Evolutionary conservation across 2,888 invertebrate species (phyloP).

Genomic region (Encarsia formosa): DNA sequence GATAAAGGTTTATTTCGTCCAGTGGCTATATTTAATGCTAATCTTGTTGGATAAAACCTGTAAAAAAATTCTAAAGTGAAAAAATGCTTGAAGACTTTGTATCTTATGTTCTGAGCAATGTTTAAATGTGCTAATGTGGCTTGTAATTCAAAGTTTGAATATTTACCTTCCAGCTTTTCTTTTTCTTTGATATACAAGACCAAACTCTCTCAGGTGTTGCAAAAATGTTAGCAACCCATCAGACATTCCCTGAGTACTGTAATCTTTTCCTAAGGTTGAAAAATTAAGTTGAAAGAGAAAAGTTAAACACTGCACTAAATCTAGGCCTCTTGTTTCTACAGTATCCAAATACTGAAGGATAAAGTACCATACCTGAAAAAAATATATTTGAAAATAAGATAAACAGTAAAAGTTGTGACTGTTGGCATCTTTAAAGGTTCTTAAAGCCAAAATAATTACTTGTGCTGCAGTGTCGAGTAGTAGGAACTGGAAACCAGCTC

Average conservation of each 20-base stretch:
- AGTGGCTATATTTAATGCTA: constrained; percentile 81
- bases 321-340: constrained; percentile 79
- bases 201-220: constrained; percentile 94
- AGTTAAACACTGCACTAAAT: constrained; percentile 86
- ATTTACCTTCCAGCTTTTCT: constrained; percentile 59
- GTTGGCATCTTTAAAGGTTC: no score
- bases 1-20: constrained; percentile 54
- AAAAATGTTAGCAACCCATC: constrained; percentile 83
- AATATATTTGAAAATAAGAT: neutral
- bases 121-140: no score
- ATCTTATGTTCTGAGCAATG: no score
- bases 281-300: constrained; percentile 96
- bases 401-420: constrained; percentile 1
- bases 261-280: constrained; percentile 91
- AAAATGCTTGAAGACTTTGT: no score
- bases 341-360: constrained; percentile 93
- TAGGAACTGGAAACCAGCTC: constrained; percentile 95
- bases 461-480: constrained; percentile 89
- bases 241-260: constrained; percentile 92
- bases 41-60: constrained; percentile 89
- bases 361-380: constrained; percentile 81
- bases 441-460: no score
- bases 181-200: constrained; percentile 91
- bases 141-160: constrained; percentile 8
- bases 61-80: constrained; percentile 11